phyloP scores from a whole-genome alignment of 2,113 vertebrate species.

The Hippocampus comes region DNA sequence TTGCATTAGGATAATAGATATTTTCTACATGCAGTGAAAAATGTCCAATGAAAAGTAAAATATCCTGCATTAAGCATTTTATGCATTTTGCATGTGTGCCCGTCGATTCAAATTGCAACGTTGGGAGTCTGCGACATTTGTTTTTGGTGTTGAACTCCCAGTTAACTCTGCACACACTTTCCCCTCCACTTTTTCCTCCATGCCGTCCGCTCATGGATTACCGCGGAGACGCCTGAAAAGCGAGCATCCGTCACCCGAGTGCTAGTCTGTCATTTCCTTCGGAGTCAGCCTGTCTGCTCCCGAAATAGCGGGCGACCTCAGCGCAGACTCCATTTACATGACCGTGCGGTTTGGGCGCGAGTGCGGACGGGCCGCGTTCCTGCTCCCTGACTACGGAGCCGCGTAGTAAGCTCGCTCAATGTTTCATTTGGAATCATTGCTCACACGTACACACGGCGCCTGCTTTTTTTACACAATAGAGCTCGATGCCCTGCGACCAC shows the following conservation, averaged over 20 bases:
- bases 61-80: no score
- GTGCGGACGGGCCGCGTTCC: neutral
- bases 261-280: constrained; percentile 58
- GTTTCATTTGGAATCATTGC: constrained; percentile 18
- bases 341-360: constrained; percentile 40
- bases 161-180: constrained; percentile 38
- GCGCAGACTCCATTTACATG: constrained; percentile 55
- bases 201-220: neutral
- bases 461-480: constrained; percentile 6
- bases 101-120: no score
- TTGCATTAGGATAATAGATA: no score
- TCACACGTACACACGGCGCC: neutral
- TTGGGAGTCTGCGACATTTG: neutral
- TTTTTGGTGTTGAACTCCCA: constrained; percentile 40
- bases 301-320: constrained; percentile 68
- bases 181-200: neutral
- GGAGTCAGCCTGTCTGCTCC: constrained; percentile 69
- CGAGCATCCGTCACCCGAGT: constrained; percentile 10
- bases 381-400: neutral
- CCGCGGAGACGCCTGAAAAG: constrained; percentile 1
- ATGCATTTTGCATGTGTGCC: no score
- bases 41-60: no score
- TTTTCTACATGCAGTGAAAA: no score
- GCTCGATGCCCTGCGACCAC: constrained; percentile 20
- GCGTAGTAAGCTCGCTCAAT: neutral